Percentiles rank a stretch among this genome's conserved stretches.
Evolutionary conservation across 2,797 vertebrate species (phyloP).

Genomic region (Microchirus variegatus): DNA sequence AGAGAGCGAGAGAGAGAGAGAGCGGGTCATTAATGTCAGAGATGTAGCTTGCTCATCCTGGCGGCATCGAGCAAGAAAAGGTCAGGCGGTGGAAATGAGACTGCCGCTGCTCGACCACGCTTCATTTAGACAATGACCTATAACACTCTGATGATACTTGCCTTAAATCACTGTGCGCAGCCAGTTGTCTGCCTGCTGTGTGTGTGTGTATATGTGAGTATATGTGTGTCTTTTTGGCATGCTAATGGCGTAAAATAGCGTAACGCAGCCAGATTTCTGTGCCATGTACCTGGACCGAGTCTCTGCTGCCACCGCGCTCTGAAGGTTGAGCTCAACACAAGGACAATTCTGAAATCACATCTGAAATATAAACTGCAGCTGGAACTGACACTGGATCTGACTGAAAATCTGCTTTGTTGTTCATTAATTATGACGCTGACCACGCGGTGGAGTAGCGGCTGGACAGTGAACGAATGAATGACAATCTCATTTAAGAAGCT

Average conservation of each 20-base stretch:
- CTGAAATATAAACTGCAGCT: too few species aligned
- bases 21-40: constrained; percentile 78
- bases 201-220: constrained; percentile 8
- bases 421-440: too few species aligned
- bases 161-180: constrained; percentile 74
- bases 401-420: too few species aligned
- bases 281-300: constrained; percentile 25
- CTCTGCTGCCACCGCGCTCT: neutral
- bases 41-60: constrained; percentile 75
- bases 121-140: constrained; percentile 81
- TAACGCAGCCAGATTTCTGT: neutral
- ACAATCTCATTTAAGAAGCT: too few species aligned
- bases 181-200: constrained; percentile 58
- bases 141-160: constrained; percentile 77
- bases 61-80: constrained; percentile 76
- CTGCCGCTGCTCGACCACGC: constrained; percentile 66
- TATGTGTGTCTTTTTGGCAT: constrained; percentile 25
- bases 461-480: too few species aligned
- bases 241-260: constrained; percentile 27
- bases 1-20: constrained; percentile 37
- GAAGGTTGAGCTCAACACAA: too few species aligned
- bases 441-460: too few species aligned
- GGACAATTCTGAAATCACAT: too few species aligned
- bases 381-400: too few species aligned
- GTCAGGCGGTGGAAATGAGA: constrained; percentile 80